A percentile compares a stretch with the other conserved stretches of the same genome.
Evolutionary conservation across 2,888 invertebrate genomes (phyloP).

Genomic region (Tethea ocularis): DNA sequence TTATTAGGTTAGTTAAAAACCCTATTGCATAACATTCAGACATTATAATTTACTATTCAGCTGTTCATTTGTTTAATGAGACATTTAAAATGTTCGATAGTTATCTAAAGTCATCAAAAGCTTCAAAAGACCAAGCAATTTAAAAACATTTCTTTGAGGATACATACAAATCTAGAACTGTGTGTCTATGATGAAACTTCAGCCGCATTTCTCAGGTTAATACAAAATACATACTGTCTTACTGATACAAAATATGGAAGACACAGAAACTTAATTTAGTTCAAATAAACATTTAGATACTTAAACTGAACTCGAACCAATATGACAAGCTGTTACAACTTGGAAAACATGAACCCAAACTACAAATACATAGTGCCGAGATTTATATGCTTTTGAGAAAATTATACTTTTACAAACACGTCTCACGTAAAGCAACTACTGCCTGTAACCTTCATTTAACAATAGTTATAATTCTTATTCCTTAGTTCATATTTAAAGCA

Average conservation of each 20-base stretch:
- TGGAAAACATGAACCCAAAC: neutral
- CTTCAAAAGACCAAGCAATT: neutral
- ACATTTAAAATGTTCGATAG: neutral
- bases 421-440: neutral
- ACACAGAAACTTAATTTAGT: neutral
- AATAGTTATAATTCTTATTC: too few species aligned
- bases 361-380: neutral
- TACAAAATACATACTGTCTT: neutral
- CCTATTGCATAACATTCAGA: slow-evolving; percentile 17
- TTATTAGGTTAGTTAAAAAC: too few species aligned
- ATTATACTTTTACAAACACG: neutral
- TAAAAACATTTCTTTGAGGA: neutral
- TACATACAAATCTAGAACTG: neutral
- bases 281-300: neutral
- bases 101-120: slow-evolving; percentile 3
- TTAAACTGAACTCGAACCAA: neutral
- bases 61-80: slow-evolving; percentile 4
- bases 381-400: neutral
- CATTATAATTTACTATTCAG: slow-evolving; percentile 14
- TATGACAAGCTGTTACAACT: neutral
- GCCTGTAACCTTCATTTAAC: too few species aligned
- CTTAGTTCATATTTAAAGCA: too few species aligned
- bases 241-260: neutral
- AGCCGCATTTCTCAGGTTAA: neutral
- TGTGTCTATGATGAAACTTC: neutral